A percentile compares a stretch with the other conserved stretches of the same genome.
Conservation (phyloP, 1,140 invertebrate species). For the Diuraphis noxia region DNA sequence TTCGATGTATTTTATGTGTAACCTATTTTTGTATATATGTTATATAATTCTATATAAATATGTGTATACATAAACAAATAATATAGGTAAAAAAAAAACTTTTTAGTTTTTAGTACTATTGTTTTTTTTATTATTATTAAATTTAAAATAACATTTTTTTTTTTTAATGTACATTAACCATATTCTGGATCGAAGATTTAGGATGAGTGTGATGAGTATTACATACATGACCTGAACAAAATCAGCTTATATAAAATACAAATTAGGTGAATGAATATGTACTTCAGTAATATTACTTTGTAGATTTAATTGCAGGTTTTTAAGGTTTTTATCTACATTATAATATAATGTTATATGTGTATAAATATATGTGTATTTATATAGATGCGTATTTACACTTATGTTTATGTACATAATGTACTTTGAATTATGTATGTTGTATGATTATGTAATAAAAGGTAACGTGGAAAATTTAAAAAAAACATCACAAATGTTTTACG, state of each 20-base stretch:
- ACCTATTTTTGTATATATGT: constrained; percentile 49
- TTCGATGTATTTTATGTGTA: constrained; percentile 45
- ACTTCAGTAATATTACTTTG: constrained; percentile 47
- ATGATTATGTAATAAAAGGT: constrained; percentile 50
- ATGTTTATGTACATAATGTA: constrained; percentile 25
- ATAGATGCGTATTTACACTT: not conserved
- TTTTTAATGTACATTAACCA: constrained; percentile 27
- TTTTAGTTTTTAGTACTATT: constrained; percentile 49
- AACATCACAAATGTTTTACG: constrained; percentile 44
- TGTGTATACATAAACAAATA: constrained; percentile 49
- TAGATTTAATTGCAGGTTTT: constrained; percentile 46
- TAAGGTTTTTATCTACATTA: constrained; percentile 47
- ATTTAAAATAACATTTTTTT: constrained; percentile 13
- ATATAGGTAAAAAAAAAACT: constrained; percentile 46
- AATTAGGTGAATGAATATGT: constrained; percentile 43
- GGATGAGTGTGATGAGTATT: constrained; percentile 46
- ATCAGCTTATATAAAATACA: constrained; percentile 51
- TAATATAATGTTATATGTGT: constrained; percentile 39
- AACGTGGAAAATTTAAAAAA: constrained; percentile 46
- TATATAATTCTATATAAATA: constrained; percentile 44
- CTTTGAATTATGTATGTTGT: constrained; percentile 46
- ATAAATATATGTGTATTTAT: constrained; percentile 46
- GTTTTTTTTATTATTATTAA: constrained; percentile 26
- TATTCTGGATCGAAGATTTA: constrained; percentile 33
- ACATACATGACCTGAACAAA: constrained; percentile 52